Conservation (phyloP, 92 coral and sea anemone species). For the Diadumene lineata region DNA sequence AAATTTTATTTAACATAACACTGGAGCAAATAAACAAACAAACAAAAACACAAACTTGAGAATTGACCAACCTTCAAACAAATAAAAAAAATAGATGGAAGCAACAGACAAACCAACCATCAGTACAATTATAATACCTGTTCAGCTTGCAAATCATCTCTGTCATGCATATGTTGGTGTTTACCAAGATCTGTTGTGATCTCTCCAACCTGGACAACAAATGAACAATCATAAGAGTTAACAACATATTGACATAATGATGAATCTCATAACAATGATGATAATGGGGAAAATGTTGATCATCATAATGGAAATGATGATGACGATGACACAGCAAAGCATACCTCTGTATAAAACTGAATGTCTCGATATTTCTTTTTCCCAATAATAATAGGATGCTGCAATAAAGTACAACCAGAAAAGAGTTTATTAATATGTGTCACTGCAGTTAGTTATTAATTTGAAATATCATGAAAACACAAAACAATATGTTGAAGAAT, state of each 20-base stretch:
- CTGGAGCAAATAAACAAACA: too few species aligned
- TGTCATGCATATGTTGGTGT: conserved; percentile 98
- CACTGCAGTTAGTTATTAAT: not conserved
- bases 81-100: too few species aligned
- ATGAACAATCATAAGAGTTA: not conserved
- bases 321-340: not conserved
- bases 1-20: too few species aligned
- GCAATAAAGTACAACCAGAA: not conserved
- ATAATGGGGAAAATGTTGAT: too few species aligned
- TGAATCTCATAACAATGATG: too few species aligned
- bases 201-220: conserved; percentile 81
- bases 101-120: too few species aligned
- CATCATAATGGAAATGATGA: too few species aligned
- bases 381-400: conserved; percentile 97
- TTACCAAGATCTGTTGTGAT: conserved; percentile 99
- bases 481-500: not conserved
- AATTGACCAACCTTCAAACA: too few species aligned
- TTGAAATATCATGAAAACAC: not conserved
- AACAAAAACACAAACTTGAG: too few species aligned
- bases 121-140: too few species aligned
- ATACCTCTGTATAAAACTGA: conserved; percentile 96
- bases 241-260: too few species aligned
- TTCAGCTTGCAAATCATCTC: conserved; percentile 97
- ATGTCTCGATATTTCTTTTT: conserved; percentile 98
- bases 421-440: not conserved